Evolutionary conservation across 2,797 vertebrate genomes (phyloP), one percentile per base, ranked within the genome.

Genomic region (Hippocampus kuda): DNA sequence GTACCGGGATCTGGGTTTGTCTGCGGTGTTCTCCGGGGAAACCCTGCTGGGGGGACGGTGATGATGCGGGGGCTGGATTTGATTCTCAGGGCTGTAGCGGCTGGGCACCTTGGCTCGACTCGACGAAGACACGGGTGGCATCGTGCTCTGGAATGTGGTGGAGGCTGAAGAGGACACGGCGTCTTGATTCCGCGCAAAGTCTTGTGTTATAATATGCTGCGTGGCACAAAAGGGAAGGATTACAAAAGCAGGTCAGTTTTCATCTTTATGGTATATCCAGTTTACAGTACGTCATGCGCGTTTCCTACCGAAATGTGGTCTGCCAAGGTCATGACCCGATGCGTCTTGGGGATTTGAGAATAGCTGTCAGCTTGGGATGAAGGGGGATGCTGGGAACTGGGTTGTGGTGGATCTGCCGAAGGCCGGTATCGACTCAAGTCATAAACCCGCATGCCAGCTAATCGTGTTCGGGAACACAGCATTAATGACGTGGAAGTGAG

Each of bases 191-290:
- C 95, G 91, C 83, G 96, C 96, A 76, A 99, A 99, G 88, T 99
- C 96, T 87, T 98, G 97, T 68, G 97, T 99, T 86, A 99, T 99
- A 83, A 99, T 99, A 86, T 98, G 95, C 97, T 99, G 88, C 66
- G 67, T 41, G 68, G 65, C 42, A 70, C 46, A 51, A 13, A 74
- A 22, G 10, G 12, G 15, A n/a, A 30, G 4, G 8, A n/a, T 15
- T 0, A 26, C 7, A 46, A 30, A 26, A 34, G 5, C 6, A 16
- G 56, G 57, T 60, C 27, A 60, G 5, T 60, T 60, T 60, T 15
- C 0, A 54, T 38, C 11, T 53, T n/a, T 2, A 53, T 15, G 3
- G 3, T 48, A 12, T 18, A 22, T 54, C 30, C 26, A 9, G 18
- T 13, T 53, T 67, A 5, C 18, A 54, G 16, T 11, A 34, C 1